Conservation (phyloP, 2,113 vertebrate genomes). For the Pongo abelii region DNA sequence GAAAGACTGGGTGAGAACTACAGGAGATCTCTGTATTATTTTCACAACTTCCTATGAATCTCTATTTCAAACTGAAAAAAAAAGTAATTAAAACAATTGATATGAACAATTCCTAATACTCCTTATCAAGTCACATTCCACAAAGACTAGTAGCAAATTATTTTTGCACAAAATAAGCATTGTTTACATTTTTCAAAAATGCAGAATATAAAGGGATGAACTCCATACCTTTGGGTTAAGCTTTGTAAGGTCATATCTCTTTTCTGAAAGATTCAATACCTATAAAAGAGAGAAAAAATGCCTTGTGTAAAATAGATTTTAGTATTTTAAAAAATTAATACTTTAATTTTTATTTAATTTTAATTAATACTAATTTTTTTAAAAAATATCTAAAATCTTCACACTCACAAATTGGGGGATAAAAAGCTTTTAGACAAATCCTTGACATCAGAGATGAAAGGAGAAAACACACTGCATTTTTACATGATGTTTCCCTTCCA, state of each 20-base stretch:
- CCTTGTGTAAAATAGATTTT: too few species aligned
- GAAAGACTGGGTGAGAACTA: accelerated
- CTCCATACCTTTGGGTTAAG: constrained; percentile 94
- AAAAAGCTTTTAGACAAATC: background rate
- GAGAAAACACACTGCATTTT: background rate
- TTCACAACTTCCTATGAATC: background rate
- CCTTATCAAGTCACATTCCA: background rate
- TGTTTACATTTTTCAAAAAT: background rate
- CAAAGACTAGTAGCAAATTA: background rate
- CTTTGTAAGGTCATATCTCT: constrained; percentile 91
- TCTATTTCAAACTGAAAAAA: background rate
- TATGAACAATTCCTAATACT: background rate
- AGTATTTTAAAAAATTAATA: too few species aligned
- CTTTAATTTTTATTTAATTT: too few species aligned
- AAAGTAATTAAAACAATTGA: background rate
- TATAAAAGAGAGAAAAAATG: constrained; percentile 77
- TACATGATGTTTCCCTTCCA: background rate
- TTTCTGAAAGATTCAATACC: constrained; percentile 97
- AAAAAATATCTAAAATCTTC: too few species aligned
- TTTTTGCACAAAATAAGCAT: accelerated
- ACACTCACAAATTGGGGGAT: background rate
- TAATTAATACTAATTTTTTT: too few species aligned
- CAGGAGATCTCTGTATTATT: background rate
- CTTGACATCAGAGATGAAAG: background rate
- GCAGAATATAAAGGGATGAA: background rate